Conservation (phyloP, 2,888 invertebrate genomes). For the Heteromyza rotundicornis region DNA sequence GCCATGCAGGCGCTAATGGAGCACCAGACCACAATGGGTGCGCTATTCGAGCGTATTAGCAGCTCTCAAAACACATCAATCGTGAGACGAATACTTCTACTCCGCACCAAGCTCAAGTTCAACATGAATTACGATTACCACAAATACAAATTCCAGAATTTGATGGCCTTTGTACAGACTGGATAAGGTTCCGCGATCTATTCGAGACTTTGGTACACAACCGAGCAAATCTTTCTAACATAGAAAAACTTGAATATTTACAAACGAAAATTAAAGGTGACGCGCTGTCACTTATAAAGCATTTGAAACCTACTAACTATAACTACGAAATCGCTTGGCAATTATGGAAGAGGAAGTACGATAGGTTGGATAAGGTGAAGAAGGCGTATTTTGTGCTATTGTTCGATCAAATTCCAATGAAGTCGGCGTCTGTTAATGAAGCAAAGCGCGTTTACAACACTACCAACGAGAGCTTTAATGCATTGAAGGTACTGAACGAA, state of each 20-base stretch:
- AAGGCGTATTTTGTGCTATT: constrained; percentile 21
- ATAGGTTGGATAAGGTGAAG: constrained; percentile 23
- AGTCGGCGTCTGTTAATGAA: constrained; percentile 9
- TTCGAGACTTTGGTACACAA: constrained; percentile 25
- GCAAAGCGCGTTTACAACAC: constrained; percentile 18
- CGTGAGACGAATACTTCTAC: no score
- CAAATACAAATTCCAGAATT: constrained; percentile 26
- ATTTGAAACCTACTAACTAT: constrained; percentile 24
- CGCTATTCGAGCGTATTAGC: constrained; percentile 9
- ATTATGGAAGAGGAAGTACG: constrained; percentile 25
- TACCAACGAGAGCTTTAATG: constrained; percentile 23
- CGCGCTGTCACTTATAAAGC: constrained; percentile 26
- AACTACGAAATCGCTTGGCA: constrained; percentile 29
- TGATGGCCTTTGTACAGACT: constrained; percentile 15
- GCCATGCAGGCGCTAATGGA: constrained; percentile 15
- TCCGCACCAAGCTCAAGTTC: background rate
- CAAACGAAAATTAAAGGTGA: constrained; percentile 27
- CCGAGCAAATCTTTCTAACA: constrained; percentile 18
- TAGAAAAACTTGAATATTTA: constrained; percentile 27
- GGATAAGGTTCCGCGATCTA: constrained; percentile 26
- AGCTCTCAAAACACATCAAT: no score
- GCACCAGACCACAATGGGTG: constrained; percentile 12
- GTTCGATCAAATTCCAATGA: constrained; percentile 18
- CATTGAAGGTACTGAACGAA: constrained; percentile 21
- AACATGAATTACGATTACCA: constrained; percentile 22